Base-by-base conservation (phyloP, 2,113 vertebrate genomes). In the Glaucidium brasilianum region DNA sequence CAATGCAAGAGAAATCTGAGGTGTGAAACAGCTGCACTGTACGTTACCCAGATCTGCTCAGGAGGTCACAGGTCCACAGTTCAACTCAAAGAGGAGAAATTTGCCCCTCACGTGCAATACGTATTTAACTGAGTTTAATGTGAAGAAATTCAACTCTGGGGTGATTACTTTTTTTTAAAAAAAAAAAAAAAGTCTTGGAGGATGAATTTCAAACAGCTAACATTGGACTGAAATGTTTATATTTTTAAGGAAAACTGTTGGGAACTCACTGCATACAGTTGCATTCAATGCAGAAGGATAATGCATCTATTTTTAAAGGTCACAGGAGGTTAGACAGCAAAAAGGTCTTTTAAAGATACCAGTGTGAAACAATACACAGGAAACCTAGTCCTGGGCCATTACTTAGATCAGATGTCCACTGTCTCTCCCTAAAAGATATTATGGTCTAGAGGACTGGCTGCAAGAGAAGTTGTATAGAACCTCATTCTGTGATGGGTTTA, bases 41-140 rank as follows among this genome's bases (percentile, higher is more conserved):
- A 5, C 0, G 1, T 63, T 19, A 74, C 41, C 32, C 63, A 94
- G 71, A 43, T 58, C 79, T 90, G 47, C 91, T 81, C 47, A 53
- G 83, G 90, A 90, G 72, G 59, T 75, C 74, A 53, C 43, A 88
- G 45, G 63, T 89, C 88, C 91, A 92, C 20, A 8, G 88, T 93
- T 94, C 32, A 75, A 72, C 69, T 91, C 86, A 91, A 91, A 94
- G 94, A 94, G 76, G 86, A 95, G 86, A 91, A 87, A 78, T 66
- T 74, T 84, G 15, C 29, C 80, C 80, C 83, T 84, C 39, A 0
- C 5, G 96, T 96, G 95, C 95, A 95, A 97, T 95, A 96, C 72
- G 7, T 94, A 94, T 91, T 94, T 96, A 94, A 94, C 95, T 92
- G 97, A 88, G 62, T 89, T 95, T 95, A 96, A 97, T 97, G 95